These are phyloP conservation scores for Philereme transversata DNA, from an alignment of 2,888 invertebrate species.

Conservation along the genomic window DNA sequence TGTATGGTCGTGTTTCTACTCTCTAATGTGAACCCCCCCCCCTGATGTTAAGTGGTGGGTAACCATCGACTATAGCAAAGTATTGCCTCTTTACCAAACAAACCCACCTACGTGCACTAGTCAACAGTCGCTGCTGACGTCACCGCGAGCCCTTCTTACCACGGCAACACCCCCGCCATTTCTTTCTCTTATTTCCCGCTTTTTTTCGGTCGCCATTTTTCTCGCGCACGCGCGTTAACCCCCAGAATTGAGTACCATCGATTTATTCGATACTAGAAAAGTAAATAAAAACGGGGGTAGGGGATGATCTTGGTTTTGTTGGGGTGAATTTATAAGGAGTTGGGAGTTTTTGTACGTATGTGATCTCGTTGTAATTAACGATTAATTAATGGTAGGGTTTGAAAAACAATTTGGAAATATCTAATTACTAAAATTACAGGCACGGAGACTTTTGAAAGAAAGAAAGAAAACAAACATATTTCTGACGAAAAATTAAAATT, in stretches of 20 bases:
- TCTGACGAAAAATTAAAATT: too few species aligned
- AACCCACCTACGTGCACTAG: conserved; percentile 35
- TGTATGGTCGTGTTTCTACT: too few species aligned
- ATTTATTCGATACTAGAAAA: conserved; percentile 63
- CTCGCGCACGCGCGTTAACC: conserved; percentile 68
- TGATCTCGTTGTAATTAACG: conserved; percentile 24
- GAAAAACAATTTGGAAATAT: too few species aligned
- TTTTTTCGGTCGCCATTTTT: conserved; percentile 80
- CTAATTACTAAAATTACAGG: too few species aligned
- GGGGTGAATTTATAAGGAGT: conserved; percentile 40
- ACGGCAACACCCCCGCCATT: conserved; percentile 54
- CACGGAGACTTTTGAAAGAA: background rate
- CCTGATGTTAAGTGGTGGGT: too few species aligned
- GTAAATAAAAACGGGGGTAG: conserved; percentile 66
- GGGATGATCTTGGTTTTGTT: conserved; percentile 44
- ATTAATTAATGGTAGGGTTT: conserved; percentile 14
- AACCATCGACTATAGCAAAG: too few species aligned
- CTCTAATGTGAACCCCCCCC: conserved; percentile 13
- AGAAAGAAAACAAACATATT: too few species aligned
- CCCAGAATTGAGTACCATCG: conserved; percentile 54
- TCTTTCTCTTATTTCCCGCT: conserved; percentile 81
- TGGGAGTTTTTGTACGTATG: conserved; percentile 25
- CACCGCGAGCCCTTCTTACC: conserved; percentile 55
- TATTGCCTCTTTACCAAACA: conserved; percentile 14
- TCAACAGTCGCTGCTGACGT: conserved; percentile 25